Percentiles rank a stretch among this genome's conserved stretches.
Evolutionary conservation across 2,797 vertebrate genomes (phyloP).

Genomic region (Aulostomus chinensis): DNA sequence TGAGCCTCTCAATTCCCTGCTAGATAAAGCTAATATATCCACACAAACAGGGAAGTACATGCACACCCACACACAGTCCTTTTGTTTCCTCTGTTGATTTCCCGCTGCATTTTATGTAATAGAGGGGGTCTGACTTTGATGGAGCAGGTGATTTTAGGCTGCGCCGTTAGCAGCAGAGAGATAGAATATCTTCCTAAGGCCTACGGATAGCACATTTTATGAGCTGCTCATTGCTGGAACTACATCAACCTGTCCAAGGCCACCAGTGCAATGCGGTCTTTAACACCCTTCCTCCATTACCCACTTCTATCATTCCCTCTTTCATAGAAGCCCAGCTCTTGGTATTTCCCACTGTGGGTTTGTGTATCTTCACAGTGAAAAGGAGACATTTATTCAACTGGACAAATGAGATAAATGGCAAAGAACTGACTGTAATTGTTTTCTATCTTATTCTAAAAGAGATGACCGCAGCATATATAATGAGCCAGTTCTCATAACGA

Average conservation of each 20-base stretch:
- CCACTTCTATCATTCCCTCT: constrained; percentile 60
- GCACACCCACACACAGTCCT: constrained; percentile 24
- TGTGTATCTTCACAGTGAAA: constrained; percentile 39
- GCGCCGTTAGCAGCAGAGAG: constrained; percentile 76
- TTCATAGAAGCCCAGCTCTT: constrained; percentile 37
- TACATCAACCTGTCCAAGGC: constrained; percentile 84
- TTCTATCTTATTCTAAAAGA: constrained; percentile 54
- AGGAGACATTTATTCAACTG: constrained; percentile 56
- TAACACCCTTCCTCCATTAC: constrained; percentile 69
- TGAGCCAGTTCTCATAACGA: constrained; percentile 33
- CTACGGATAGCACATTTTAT: constrained; percentile 84
- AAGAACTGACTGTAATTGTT: constrained; percentile 60
- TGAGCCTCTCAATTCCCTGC: constrained; percentile 45
- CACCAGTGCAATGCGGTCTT: constrained; percentile 66
- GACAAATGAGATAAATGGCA: constrained; percentile 58
- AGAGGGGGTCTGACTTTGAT: constrained; percentile 80
- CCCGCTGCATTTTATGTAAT: constrained; percentile 69
- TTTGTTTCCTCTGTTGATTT: constrained; percentile 69
- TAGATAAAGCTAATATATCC: constrained; percentile 59
- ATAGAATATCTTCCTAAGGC: constrained; percentile 84
- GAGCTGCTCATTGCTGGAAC: constrained; percentile 84
- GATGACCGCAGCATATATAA: constrained; percentile 50
- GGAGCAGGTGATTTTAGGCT: constrained; percentile 83
- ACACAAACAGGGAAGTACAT: constrained; percentile 32
- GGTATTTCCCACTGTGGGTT: constrained; percentile 10